Evolutionary conservation across 2,888 invertebrate species (phyloP).

Genomic region (Papilio demoleus): DNA sequence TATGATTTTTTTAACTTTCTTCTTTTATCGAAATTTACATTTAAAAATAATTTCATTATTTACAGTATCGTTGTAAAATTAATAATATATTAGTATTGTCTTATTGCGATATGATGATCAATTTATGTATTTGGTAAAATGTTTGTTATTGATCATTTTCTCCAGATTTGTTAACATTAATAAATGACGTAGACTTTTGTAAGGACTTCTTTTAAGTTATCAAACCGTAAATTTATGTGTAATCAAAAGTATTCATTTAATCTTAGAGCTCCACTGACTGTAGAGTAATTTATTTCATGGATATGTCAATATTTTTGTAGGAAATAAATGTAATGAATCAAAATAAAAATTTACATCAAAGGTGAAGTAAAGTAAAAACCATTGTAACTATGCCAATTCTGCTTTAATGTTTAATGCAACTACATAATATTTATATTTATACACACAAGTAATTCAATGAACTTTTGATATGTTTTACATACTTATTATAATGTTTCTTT

Average conservation of each 20-base stretch:
- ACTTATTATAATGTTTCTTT: conserved; percentile 28
- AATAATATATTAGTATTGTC: background rate
- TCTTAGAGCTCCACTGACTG: background rate
- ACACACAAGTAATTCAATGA: conserved; percentile 29
- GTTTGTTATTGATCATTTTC: background rate
- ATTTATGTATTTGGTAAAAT: background rate
- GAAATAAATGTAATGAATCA: background rate
- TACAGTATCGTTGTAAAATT: background rate
- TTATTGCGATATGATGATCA: background rate
- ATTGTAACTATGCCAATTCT: background rate
- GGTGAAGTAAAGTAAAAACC: conserved; percentile 10
- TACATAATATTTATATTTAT: conserved; percentile 40
- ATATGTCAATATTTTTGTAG: background rate
- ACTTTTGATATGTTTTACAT: conserved; percentile 48
- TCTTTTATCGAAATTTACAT: no score
- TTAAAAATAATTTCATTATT: no score
- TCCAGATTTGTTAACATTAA: no score
- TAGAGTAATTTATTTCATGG: background rate
- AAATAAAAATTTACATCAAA: background rate
- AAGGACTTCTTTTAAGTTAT: no score
- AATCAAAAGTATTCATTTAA: no score
- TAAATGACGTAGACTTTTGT: no score
- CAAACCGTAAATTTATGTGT: no score
- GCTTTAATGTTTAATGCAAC: conserved; percentile 26
- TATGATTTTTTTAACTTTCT: no score